Conservation (phyloP, 1,140 invertebrate genomes). For the Mycetomoellerius zeteki region DNA sequence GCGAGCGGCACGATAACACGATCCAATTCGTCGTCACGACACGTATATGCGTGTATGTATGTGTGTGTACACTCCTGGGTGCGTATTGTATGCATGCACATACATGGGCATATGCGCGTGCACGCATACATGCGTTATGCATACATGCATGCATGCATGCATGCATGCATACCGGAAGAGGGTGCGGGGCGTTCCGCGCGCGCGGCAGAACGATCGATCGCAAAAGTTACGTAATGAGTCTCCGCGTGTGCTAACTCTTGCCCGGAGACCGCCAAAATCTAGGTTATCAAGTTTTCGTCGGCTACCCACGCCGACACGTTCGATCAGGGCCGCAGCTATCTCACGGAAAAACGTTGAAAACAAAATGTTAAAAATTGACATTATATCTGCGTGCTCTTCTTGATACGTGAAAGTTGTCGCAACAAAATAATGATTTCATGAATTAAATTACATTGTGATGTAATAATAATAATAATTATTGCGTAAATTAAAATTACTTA, state of each 20-base stretch:
- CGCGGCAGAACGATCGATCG: constrained; percentile 67
- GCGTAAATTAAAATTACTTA: no score
- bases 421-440: no score
- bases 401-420: background rate
- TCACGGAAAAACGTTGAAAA: background rate
- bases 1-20: constrained; percentile 62
- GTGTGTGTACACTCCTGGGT: background rate
- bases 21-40: constrained; percentile 62
- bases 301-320: constrained; percentile 26
- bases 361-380: background rate
- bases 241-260: constrained; percentile 64
- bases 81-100: background rate
- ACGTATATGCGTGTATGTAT: background rate
- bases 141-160: background rate
- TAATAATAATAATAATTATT: no score
- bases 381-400: background rate
- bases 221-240: constrained; percentile 76
- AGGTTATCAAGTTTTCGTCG: constrained; percentile 71
- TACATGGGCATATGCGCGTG: background rate
- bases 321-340: constrained; percentile 23
- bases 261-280: constrained; percentile 67
- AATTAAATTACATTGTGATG: no score
- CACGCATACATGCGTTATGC: constrained; percentile 11
- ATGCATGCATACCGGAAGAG: constrained; percentile 57
- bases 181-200: constrained; percentile 31